Base-by-base conservation (phyloP, 2,888 invertebrate genomes). In the Synanthedon myopaeformis region DNA sequence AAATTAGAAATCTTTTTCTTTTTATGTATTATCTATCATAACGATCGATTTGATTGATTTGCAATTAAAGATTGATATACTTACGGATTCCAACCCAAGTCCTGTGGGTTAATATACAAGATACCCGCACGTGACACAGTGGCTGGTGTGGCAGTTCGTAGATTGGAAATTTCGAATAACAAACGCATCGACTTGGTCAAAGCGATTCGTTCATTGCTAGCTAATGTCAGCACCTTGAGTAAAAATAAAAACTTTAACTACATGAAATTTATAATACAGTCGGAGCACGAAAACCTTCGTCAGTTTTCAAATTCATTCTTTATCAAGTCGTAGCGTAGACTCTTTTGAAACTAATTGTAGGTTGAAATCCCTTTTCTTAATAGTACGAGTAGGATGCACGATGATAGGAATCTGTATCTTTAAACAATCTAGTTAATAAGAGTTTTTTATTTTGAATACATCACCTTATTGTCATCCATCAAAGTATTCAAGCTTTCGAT, bases 111-210 rank as follows among this genome's bases (percentile, higher is more conserved):
- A 58, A 98, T 95, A 72, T 96, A 98, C 12, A 98, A 89, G 67
- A 98, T 98, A 55, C 97, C 98, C 58, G 97, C 97, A 53, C 97
- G 88, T 0, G 97, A 97, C 0, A 98, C 97, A 0, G 98, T 98
- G 0, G 98, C 98, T 2, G 98, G 98, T 0, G 98, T 98, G 0
- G 98, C 98, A 0, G 96, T 96, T 65, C 93, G 91, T 65, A 98
- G 86, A 67, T 93, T 94, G 3, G 96, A 93, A 66, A 98, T 97
- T 83, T 98, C 98, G 75, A 98, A 98, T n/a, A 98, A 78, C 13
- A 98, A 87, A 51, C 97, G 89, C 97, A 98, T 97, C 35, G 91
- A 89, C 60, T 93, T 92, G 0, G 95, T 97, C 53, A 98, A 82
- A 0, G 97, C 96, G 55, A 98, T 97, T 54, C 98, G 90, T 80